Base-by-base conservation (phyloP, 2,113 vertebrate genomes). In the Tringa solitaria region DNA sequence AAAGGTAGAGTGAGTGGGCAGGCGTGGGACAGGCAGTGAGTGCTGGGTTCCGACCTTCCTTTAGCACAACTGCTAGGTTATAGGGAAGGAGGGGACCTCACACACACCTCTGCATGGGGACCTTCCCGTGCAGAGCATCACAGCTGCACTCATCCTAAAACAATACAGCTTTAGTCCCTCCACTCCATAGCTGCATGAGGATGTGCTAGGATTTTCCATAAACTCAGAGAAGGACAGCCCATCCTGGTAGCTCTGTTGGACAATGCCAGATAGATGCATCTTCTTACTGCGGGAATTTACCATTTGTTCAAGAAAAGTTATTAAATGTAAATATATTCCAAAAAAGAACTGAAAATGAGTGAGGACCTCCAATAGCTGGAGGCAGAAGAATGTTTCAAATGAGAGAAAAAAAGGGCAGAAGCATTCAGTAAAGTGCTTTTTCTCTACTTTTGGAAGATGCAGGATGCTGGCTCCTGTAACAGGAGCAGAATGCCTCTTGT, bases 11-110 rank as follows among this genome's bases (percentile, higher is more conserved):
- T 16, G 37, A 68, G 77, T 1, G 5, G 68, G 43, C 39, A 75
- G 60, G 72, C 5, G 0, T 4, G 6, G n/a, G 37, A 8, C 28
- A 59, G 78, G 39, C 57, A 79, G 64, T 0, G 0, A 10, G 23
- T 72, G 48, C 74, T 1, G 1, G 32, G 53, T 28, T 93, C 60
- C 56, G 54, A 35, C 41, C 50, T 80, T 80, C 79, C 72, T 92
- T 70, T 70, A 72, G 30, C 51, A 56, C 35, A 68, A 7, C 15
- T 3, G 1, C 3, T 8, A 37, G 24, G 9, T 61, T 70, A 8
- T 59, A 63, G 39, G 46, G 48, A 50, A 83, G 37, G 27, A 24
- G 15, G 15, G 23, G 16, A 45, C 23, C 5, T 90, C 64, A 53
- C 27, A 27, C 33, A 64, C n/a, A n/a, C n/a, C n/a, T n/a, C n/a